Base-by-base conservation (phyloP, 2,888 invertebrate species). In the Strigamia crassipes region DNA sequence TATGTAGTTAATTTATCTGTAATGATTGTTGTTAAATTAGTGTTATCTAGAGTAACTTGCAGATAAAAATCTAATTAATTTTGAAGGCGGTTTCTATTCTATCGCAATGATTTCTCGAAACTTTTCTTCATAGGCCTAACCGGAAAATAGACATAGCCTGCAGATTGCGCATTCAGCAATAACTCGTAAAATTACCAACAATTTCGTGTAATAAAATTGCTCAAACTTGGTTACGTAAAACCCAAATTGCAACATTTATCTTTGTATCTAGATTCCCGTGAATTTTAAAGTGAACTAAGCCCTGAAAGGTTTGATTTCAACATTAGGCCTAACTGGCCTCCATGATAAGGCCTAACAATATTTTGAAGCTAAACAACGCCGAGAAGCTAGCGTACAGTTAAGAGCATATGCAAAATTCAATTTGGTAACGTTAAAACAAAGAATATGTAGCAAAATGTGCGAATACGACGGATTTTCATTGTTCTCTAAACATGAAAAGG, bases 401-500 rank as follows among this genome's bases (percentile, higher is more conserved):
- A 2, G 73, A 66, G n/a, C 12, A 15, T 56, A 31, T 13, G 27
- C 27, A 31, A 73, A 73, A 23, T 10, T 73, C 12, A 15, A n/a
- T 27, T 27, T 31, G 6, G 8, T 73, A 13, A 51, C 9, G 12
- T 27, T 73, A 31, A 13, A 31, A 15, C 31, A n/a, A 27, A 12
- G 73, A 73, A 73, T 31, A 73, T 15, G 27, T 27, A 23, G 23
- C 13, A 27, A 27, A 27, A 27, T 8, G 23, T 73, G 12, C 5
- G 23, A 31, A 31, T 73, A 31, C 12, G 73, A 27, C 13, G 27
- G 73, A 73, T 73, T 73, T 73, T 73, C 73, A 73, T 73, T 73
- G 73, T 73, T 73, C 73, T 73, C 73, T 23, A 6, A 73, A 73
- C 73, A 73, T 73, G 73, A 31, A 73, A 73, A 73, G 73, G 73